Evolutionary conservation across 2,888 invertebrate genomes (phyloP).

Genomic region (Cremastinae sp.): DNA sequence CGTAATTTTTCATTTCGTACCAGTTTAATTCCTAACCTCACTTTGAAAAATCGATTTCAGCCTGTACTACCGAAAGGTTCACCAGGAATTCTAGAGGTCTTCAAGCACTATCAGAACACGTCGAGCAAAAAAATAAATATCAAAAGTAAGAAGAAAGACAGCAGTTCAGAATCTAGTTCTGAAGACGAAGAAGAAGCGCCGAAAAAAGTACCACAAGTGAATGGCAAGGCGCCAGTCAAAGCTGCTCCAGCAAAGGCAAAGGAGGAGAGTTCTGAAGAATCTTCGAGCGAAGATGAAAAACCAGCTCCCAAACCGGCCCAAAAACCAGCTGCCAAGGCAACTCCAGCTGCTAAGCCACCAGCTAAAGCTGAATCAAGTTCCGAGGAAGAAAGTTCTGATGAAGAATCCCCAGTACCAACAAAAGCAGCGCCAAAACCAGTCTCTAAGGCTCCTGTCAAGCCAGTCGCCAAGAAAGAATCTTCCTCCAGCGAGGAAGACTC

Average conservation of each 20-base stretch:
- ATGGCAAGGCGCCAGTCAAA: conserved; percentile 67
- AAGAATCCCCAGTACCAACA: conserved; percentile 60
- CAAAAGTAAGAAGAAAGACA: conserved; percentile 71
- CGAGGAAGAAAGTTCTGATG: conserved; percentile 72
- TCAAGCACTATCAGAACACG: conserved; percentile 82
- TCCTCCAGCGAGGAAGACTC: conserved; percentile 72
- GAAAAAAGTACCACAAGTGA: conserved; percentile 68
- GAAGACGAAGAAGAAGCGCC: conserved; percentile 72
- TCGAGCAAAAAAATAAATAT: conserved; percentile 80
- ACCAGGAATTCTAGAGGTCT: conserved; percentile 84
- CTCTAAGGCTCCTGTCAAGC: too few species aligned
- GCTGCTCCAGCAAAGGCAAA: conserved; percentile 63
- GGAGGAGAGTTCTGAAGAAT: conserved; percentile 70
- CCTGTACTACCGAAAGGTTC: conserved; percentile 84
- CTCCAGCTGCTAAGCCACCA: conserved; percentile 51
- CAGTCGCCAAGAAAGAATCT: conserved; percentile 64
- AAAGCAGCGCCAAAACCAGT: too few species aligned
- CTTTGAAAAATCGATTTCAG: conserved; percentile 80
- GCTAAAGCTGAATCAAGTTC: conserved; percentile 75
- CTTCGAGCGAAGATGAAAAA: conserved; percentile 72
- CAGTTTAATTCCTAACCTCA: background rate
- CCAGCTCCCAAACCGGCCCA: conserved; percentile 71
- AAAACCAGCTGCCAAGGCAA: conserved; percentile 62
- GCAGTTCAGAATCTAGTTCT: conserved; percentile 77
- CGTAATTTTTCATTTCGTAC: conserved; percentile 58